These are phyloP conservation scores for Acheta domesticus DNA, from an alignment of 2,888 invertebrate species.

Conservation along the genomic window DNA sequence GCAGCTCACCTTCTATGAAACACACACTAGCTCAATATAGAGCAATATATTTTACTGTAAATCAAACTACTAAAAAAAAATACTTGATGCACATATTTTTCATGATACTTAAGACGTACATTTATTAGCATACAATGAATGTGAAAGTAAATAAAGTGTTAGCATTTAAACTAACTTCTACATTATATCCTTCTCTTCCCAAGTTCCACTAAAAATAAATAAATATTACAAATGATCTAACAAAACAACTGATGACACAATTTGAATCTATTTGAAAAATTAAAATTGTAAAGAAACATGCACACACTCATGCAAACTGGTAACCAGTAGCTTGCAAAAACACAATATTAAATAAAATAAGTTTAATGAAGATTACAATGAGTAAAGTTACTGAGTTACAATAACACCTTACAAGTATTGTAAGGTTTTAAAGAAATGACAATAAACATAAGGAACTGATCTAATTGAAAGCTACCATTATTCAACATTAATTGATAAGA, in stretches of 20 bases:
- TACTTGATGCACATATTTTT: too few relatives aligned
- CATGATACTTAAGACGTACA: too few relatives aligned
- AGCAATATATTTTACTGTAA: not conserved
- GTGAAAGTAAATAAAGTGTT: not conserved
- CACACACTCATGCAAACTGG: conserved; percentile 18
- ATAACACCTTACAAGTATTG: too few relatives aligned
- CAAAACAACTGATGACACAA: not conserved
- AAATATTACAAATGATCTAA: conserved; percentile 3
- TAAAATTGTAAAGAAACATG: not conserved
- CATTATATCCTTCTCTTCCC: conserved; percentile 18
- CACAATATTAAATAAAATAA: not conserved
- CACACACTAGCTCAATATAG: not conserved
- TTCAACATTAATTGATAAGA: too few relatives aligned
- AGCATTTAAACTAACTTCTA: not conserved
- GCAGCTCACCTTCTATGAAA: not conserved
- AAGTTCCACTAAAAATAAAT: conserved; percentile 3
- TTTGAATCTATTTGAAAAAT: not conserved
- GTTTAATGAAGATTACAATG: not conserved
- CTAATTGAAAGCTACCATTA: too few relatives aligned
- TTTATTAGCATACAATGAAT: too few relatives aligned
- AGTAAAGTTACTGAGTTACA: not conserved
- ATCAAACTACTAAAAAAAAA: too few relatives aligned
- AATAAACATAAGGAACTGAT: not conserved
- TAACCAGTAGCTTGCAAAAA: not conserved
- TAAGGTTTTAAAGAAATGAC: too few relatives aligned